These are phyloP conservation scores for Nibea coibor DNA, from an alignment of 2,113 vertebrate genomes.

Conservation along the genomic window DNA sequence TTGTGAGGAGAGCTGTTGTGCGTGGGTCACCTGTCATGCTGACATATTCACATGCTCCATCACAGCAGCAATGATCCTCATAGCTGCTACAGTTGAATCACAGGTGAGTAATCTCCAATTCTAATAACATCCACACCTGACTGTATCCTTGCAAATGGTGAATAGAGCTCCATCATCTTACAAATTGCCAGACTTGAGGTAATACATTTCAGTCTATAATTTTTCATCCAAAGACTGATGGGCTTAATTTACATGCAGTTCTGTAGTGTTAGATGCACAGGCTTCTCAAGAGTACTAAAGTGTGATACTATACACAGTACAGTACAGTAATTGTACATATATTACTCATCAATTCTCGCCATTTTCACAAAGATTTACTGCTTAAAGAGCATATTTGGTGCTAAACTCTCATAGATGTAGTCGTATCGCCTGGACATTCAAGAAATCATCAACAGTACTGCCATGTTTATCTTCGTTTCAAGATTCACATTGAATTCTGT, in stretches of 20 bases:
- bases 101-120: conserved; percentile 64
- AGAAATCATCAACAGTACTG: not conserved
- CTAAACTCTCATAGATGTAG: not conserved
- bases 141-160: conserved; percentile 46
- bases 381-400: not conserved
- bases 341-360: conserved; percentile 6
- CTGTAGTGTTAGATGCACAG: not conserved
- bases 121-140: conserved; percentile 61
- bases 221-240: conserved; percentile 41
- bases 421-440: not conserved
- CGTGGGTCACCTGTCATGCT: conserved; percentile 70
- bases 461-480: not conserved
- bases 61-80: conserved; percentile 60
- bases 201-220: conserved; percentile 33
- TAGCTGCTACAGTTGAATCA: conserved; percentile 47
- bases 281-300: conserved; percentile 4
- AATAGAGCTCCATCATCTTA: conserved; percentile 51
- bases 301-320: not conserved
- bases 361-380: not conserved
- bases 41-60: conserved; percentile 65
- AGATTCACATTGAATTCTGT: not conserved
- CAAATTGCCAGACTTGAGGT: conserved; percentile 27
- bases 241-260: conserved; percentile 32
- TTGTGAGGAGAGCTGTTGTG: conserved; percentile 47
- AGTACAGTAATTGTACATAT: not conserved